phyloP scores from a whole-genome alignment of 2,888 invertebrate species.

The Pterostichus madidus region DNA sequence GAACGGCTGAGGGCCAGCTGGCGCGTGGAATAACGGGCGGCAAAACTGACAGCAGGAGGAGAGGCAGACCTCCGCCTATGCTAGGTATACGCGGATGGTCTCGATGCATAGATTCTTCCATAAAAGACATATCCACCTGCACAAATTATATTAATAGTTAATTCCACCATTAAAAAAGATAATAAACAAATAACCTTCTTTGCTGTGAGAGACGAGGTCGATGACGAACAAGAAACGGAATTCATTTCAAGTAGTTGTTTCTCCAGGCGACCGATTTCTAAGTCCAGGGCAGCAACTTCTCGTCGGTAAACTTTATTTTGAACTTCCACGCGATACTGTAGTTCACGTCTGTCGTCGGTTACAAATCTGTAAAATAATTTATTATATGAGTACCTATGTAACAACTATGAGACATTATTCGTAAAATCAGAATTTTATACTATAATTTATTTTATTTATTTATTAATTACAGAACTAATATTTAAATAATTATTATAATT shows the following conservation, averaged over 20 bases:
- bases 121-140: slow-evolving; percentile 68
- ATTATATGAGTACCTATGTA: not conserved
- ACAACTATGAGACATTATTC: not conserved
- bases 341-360: slow-evolving; percentile 89
- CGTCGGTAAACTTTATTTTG: slow-evolving; percentile 93
- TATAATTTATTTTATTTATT: too few relatives aligned
- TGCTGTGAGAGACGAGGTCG: slow-evolving; percentile 78
- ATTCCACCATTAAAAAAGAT: too few relatives aligned
- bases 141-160: slow-evolving; percentile 30
- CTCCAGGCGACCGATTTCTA: slow-evolving; percentile 88
- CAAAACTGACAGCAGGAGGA: slow-evolving; percentile 85
- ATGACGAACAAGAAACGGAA: slow-evolving; percentile 78
- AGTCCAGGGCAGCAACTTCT: slow-evolving; percentile 88
- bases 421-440: too few relatives aligned
- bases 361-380: slow-evolving; percentile 81
- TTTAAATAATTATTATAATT: too few relatives aligned
- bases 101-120: slow-evolving; percentile 68
- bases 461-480: too few relatives aligned
- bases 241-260: slow-evolving; percentile 82
- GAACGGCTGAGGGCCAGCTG: slow-evolving; percentile 87
- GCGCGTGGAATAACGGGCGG: slow-evolving; percentile 88
- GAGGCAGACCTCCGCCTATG: slow-evolving; percentile 84
- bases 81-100: slow-evolving; percentile 80
- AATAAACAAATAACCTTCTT: slow-evolving; percentile 39
- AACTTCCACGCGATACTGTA: slow-evolving; percentile 92